Base-by-base conservation (phyloP, 2,113 vertebrate species). In the Cryptoleucopteryx plumbea region DNA sequence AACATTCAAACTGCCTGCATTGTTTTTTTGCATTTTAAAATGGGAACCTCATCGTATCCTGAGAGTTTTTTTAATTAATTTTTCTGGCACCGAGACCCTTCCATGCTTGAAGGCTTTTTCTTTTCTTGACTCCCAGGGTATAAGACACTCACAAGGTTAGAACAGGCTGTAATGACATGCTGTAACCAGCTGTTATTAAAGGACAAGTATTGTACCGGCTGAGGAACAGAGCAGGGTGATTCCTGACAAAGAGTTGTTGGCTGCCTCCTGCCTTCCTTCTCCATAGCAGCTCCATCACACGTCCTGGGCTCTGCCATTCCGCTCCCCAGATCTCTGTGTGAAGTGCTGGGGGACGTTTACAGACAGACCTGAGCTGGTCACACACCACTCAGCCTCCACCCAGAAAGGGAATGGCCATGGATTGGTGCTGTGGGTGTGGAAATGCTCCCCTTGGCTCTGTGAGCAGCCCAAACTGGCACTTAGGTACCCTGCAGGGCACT, bases 1-100 rank as follows among this genome's bases (percentile, higher is more conserved):
- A 90, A 65, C 50, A 73, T 85, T 87, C 78, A 82, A 32, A 70
- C 20, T 36, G 19, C n/a, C 59, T 65, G 26, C 52, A 32, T 34
- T 74, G 0, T 29, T 91, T 91, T 93, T 86, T 72, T 19, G n/a
- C 29, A 65, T 81, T 94, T 90, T 73, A 63, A 86, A 85, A 92
- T 58, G 17, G 26, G 48, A 65, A 48, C 6, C 8, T 80, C 59
- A 18, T 53, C 0, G 1, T 70, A 65, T 17, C 71, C 31, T 81
- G 71, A 92, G 80, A 62, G 8, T 42, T 73, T 34, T 34, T 70
- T 83, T 70, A 65, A 80, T 47, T 5, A 66, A 3, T 92, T 81
- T 93, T 93, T 77, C 58, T 83, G 53, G 36, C 67, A 65, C 16
- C 0, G 0, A 85, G 70, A 73, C 13, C 9, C 13, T 73, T 82